These are phyloP conservation scores for Radopholus similis DNA, from an alignment of 1,140 invertebrate species.

Conservation along the genomic window DNA sequence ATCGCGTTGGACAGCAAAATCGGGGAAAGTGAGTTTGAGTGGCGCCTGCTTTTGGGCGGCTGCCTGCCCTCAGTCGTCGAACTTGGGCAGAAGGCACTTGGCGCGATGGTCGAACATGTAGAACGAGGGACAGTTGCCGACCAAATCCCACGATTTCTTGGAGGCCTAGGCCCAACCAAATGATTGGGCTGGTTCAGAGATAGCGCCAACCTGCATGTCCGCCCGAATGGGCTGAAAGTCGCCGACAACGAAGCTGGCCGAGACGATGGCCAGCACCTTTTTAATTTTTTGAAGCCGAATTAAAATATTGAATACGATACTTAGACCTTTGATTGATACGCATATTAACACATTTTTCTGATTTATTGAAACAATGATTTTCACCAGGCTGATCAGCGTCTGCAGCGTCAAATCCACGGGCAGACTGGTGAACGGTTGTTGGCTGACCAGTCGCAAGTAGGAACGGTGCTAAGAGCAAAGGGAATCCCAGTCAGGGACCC, in stretches of 20 bases:
- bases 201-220: constrained; percentile 35
- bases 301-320: too few species aligned
- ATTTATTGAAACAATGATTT: too few species aligned
- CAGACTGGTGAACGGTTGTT: constrained; percentile 37
- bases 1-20: background rate
- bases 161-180: background rate
- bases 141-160: constrained; percentile 40
- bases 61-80: constrained; percentile 39
- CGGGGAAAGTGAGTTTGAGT: too few species aligned
- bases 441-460: constrained; percentile 39
- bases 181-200: too few species aligned
- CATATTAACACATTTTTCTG: too few species aligned
- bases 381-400: constrained; percentile 42
- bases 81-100: constrained; percentile 42
- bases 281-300: too few species aligned
- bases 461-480: constrained; percentile 46
- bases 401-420: constrained; percentile 40
- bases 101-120: constrained; percentile 49
- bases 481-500: background rate
- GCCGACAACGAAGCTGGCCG: constrained; percentile 39
- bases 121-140: constrained; percentile 46
- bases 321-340: too few species aligned
- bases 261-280: constrained; percentile 27
- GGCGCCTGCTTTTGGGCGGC: too few species aligned
- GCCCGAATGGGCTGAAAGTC: constrained; percentile 46